Conservation (phyloP, 2,797 vertebrate species). For the Cryptoprocta ferox region DNA sequence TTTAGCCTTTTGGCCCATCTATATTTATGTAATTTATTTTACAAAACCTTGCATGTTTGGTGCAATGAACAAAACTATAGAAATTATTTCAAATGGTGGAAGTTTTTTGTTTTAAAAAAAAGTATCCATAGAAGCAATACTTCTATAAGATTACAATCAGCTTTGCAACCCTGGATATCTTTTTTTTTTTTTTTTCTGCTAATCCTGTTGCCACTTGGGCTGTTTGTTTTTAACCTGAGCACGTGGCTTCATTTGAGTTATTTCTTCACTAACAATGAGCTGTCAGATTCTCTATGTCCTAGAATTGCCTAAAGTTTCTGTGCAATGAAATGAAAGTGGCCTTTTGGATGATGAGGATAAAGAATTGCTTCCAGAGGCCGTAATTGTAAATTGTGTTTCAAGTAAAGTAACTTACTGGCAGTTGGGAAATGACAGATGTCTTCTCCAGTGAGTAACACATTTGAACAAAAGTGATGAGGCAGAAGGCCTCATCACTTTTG, state of each 20-base stretch:
- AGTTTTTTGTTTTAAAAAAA: slow-evolving; percentile 46
- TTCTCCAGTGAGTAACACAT: neutral
- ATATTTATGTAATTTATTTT: slow-evolving; percentile 17
- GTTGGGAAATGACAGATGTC: neutral
- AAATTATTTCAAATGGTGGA: neutral
- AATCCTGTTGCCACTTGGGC: neutral
- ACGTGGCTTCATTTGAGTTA: slow-evolving; percentile 2
- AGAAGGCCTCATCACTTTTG: neutral
- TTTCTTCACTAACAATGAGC: neutral
- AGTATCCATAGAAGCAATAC: neutral
- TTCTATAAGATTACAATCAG: neutral
- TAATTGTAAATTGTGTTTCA: neutral
- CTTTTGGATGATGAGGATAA: neutral
- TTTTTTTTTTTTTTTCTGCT: neutral
- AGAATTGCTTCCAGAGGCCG: neutral
- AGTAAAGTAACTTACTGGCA: neutral
- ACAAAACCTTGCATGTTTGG: neutral
- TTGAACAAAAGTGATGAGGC: neutral
- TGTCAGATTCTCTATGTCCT: neutral
- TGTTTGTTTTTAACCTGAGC: slow-evolving; percentile 45
- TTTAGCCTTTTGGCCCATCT: neutral
- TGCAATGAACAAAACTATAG: neutral
- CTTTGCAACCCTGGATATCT: neutral
- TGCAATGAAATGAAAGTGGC: neutral
- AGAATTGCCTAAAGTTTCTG: slow-evolving; percentile 32